Conservation (phyloP, 2,888 invertebrate species). For the Amiota mariae region DNA sequence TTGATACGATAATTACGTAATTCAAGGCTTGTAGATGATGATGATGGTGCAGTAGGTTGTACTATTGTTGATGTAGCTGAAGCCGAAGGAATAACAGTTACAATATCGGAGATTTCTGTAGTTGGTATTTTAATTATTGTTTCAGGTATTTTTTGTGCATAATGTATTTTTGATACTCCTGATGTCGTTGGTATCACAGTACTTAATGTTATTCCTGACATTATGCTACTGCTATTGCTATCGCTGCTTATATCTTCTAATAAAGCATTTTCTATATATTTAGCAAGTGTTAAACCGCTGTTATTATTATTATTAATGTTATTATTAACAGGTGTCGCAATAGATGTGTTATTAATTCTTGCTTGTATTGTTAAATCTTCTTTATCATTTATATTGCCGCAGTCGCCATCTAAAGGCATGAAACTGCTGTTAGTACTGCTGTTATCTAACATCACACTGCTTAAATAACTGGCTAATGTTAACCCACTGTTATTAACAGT, state of each 20-base stretch:
- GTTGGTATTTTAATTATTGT: neutral
- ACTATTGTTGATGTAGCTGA: conserved; percentile 13
- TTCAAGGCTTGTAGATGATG: conserved; percentile 29
- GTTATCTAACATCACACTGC: neutral
- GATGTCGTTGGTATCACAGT: neutral
- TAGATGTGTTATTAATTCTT: neutral
- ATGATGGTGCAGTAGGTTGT: conserved; percentile 30
- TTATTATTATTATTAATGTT: neutral
- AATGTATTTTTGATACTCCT: neutral
- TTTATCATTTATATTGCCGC: too few relatives aligned
- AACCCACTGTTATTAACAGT: neutral
- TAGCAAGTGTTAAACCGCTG: too few relatives aligned
- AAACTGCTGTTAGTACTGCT: neutral
- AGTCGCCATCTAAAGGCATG: neutral
- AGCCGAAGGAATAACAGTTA: neutral
- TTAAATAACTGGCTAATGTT: neutral
- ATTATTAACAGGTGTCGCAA: neutral
- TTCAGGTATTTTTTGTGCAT: neutral
- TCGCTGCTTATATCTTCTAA: neutral
- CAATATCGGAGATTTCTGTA: neutral
- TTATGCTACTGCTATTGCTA: neutral
- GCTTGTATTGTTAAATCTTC: too few relatives aligned
- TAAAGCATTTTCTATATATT: too few relatives aligned
- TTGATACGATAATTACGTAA: conserved; percentile 56
- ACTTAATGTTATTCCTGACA: neutral